These are phyloP conservation scores for Panthera leo DNA, from an alignment of 2,113 vertebrate species.

Conservation along the genomic window DNA sequence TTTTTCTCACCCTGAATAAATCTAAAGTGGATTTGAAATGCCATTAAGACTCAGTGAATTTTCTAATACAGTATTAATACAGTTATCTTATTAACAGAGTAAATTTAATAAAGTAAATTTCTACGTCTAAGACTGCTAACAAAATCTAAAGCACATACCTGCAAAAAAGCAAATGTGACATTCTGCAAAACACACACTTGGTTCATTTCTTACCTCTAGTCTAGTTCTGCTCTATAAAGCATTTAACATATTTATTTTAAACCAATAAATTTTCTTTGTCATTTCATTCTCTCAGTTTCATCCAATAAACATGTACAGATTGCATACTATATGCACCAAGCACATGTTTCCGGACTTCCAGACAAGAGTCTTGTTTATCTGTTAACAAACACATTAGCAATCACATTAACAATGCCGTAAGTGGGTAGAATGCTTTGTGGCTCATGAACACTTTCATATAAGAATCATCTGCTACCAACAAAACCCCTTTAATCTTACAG, in stretches of 20 bases:
- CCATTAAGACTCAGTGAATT: not conserved
- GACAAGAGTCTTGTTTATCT: not conserved
- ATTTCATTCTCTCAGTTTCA: not conserved
- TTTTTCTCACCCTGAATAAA: constrained; percentile 15
- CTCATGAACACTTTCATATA: not conserved
- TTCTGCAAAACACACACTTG: not conserved
- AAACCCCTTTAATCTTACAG: not conserved
- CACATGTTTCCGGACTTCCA: not conserved
- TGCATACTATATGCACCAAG: not conserved
- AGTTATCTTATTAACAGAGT: not conserved
- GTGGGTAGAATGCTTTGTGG: not conserved
- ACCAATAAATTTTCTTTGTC: not conserved
- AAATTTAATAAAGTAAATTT: not conserved
- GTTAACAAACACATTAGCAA: not conserved
- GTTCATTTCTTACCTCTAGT: not conserved
- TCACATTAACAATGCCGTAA: not conserved
- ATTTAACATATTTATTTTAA: not conserved
- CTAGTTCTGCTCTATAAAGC: not conserved
- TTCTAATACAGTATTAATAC: not conserved
- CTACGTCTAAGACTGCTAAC: not conserved
- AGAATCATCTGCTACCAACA: not conserved
- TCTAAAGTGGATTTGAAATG: constrained; percentile 12
- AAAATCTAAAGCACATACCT: not conserved
- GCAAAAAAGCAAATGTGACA: not conserved
- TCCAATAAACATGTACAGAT: not conserved